Evolutionary conservation across 2,113 vertebrate species (phyloP).

Genomic region (Phylloscopus trochiloides): DNA sequence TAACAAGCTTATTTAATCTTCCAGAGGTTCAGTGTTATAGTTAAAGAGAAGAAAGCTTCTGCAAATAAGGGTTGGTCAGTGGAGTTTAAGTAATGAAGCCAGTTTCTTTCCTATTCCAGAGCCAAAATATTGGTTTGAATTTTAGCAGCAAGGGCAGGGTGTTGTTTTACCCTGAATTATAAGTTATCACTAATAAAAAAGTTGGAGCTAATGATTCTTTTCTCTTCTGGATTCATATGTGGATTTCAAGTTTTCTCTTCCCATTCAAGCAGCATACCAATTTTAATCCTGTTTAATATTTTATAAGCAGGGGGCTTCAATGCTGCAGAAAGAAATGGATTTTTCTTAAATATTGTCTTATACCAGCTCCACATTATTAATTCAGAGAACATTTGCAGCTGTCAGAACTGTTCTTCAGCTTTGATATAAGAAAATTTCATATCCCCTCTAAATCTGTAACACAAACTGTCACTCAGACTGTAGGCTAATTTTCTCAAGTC

Average conservation of each 20-base stretch:
- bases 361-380: conserved; percentile 27
- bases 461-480: conserved; percentile 60
- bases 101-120: not conserved
- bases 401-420: conserved; percentile 52
- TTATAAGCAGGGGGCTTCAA: not conserved
- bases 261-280: not conserved
- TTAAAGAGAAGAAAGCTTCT: not conserved
- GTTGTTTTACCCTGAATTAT: not conserved
- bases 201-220: not conserved
- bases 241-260: not conserved
- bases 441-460: conserved; percentile 48
- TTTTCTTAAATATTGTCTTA: conserved; percentile 36
- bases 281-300: conserved; percentile 33
- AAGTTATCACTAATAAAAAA: not conserved
- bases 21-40: not conserved
- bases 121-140: not conserved
- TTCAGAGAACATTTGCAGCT: conserved; percentile 26
- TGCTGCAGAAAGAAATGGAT: not conserved
- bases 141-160: not conserved
- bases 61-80: not conserved
- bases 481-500: conserved; percentile 43
- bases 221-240: not conserved
- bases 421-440: conserved; percentile 48
- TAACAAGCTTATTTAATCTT: not conserved
- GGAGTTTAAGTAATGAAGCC: not conserved